Conservation (phyloP, 1,140 invertebrate genomes). For the Dendrolimus kikuchii region DNA sequence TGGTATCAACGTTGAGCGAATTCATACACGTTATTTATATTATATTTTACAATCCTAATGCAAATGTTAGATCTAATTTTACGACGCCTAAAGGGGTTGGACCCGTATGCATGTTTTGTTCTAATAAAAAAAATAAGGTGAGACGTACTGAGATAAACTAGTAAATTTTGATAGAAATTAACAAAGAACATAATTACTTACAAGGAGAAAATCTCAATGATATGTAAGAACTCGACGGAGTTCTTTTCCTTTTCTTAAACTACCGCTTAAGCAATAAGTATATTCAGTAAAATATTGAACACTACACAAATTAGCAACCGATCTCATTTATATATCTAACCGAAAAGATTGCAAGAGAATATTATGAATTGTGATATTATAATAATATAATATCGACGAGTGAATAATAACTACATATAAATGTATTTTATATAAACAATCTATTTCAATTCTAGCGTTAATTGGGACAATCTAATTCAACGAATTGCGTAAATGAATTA, state of each 20-base stretch:
- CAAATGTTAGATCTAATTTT: constrained; percentile 61
- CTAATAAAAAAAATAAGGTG: constrained; percentile 39
- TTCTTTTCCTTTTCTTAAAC: constrained; percentile 55
- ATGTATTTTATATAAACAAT: too few species aligned
- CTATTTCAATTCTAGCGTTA: too few species aligned
- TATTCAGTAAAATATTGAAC: constrained; percentile 55
- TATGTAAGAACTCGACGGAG: constrained; percentile 69
- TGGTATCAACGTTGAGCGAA: constrained; percentile 71
- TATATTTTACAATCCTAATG: constrained; percentile 65
- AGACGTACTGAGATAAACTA: constrained; percentile 22
- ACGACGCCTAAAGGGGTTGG: constrained; percentile 67
- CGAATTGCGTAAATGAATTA: too few species aligned
- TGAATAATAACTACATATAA: background rate
- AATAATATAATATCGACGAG: background rate
- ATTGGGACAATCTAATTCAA: too few species aligned
- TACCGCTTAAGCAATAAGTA: constrained; percentile 64
- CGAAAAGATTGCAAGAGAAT: background rate
- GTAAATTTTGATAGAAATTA: constrained; percentile 31
- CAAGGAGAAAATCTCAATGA: constrained; percentile 69
- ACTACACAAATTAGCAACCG: constrained; percentile 47
- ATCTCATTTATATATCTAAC: constrained; percentile 13
- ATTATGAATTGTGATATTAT: background rate
- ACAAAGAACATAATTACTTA: constrained; percentile 28
- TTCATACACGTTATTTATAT: constrained; percentile 44
- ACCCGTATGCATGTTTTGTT: constrained; percentile 66